Evolutionary conservation across 1,140 invertebrate genomes (phyloP), one percentile per base, ranked within the genome.

Genomic region (Listronotus oregonensis): DNA sequence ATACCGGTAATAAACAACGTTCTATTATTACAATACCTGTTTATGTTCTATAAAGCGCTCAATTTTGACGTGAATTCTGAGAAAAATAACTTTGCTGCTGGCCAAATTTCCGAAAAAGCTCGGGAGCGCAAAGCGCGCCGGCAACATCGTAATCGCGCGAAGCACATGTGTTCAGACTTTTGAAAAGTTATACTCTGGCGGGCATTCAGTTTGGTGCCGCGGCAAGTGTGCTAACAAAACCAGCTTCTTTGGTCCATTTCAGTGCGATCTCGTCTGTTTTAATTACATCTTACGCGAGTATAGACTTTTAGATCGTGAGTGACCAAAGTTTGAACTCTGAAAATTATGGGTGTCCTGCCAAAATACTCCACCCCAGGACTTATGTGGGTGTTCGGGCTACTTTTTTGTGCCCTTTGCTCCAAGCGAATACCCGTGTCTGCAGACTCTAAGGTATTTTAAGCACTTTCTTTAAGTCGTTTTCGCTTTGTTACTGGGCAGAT

Each of bases 191-290:
- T 21, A 32, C 42, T 57, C 55, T 17, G 55, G 55, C 55, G 55
- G 55, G 55, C 57, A 60, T 60, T 60, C 57, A 60, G 57, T 60
- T 60, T 60, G 57, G 57, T 60, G 57, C 39, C 32, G 55, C 57
- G 57, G 39, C 15, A 37, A 32, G 21, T 34, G 39, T 50, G 32
- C 32, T 43, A 12, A 46, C 9, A 21, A 56, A 43, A 46, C 17
- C 57, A 60, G 57, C 57, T 60, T 60, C 57, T 60, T 50, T 60
- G 57, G 57, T 60, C 57, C 57, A 60, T 46, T 46, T 43, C 51
- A 40, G 51, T 54, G 34, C 6, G 51, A 54, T 54, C 39, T 44
- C 27, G 21, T 57, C 55, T 31, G 55, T 31, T 57, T 57, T 21
- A 37, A 39, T 57, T 11, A 17, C 55, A 44, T 43, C 55, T 44